phyloP scores from a whole-genome alignment of 1,140 invertebrate genomes.

The Drosophila sproati region DNA sequence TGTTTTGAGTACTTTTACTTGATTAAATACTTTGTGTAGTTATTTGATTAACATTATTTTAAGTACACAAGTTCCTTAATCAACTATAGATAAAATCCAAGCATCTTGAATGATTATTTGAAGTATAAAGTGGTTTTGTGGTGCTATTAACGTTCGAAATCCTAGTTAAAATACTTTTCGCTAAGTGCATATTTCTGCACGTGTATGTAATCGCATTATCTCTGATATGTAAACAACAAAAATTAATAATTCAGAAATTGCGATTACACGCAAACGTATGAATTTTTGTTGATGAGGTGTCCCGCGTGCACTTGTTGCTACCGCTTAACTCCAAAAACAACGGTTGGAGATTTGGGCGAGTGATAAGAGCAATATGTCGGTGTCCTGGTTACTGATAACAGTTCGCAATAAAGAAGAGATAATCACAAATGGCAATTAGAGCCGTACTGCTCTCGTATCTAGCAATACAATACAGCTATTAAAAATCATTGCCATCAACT shows the following conservation, averaged over 20 bases:
- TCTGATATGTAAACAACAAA: not conserved
- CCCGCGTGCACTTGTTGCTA: not conserved
- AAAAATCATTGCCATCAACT: conserved; percentile 32
- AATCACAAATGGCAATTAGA: conserved; percentile 39
- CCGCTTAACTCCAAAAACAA: not conserved
- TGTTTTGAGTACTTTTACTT: too few relatives aligned
- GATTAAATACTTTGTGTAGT: too few relatives aligned
- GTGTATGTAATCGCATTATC: not conserved
- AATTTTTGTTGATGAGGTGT: not conserved
- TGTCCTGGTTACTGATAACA: conserved; percentile 16
- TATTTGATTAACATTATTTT: too few relatives aligned
- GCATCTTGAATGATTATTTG: too few relatives aligned
- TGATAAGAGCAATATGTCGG: conserved; percentile 9
- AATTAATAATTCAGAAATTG: not conserved
- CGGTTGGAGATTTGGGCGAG: not conserved
- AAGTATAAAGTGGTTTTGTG: too few relatives aligned
- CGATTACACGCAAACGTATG: not conserved
- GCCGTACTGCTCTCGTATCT: conserved; percentile 30
- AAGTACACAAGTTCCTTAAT: too few relatives aligned
- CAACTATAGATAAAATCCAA: too few relatives aligned
- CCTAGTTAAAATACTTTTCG: too few relatives aligned
- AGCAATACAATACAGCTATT: conserved; percentile 42
- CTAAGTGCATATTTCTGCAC: not conserved
- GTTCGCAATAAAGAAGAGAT: conserved; percentile 17
- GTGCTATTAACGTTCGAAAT: too few relatives aligned